Evolutionary conservation across 2,797 vertebrate genomes (phyloP).

Genomic region (Microctenopoma stevenorrisi): DNA sequence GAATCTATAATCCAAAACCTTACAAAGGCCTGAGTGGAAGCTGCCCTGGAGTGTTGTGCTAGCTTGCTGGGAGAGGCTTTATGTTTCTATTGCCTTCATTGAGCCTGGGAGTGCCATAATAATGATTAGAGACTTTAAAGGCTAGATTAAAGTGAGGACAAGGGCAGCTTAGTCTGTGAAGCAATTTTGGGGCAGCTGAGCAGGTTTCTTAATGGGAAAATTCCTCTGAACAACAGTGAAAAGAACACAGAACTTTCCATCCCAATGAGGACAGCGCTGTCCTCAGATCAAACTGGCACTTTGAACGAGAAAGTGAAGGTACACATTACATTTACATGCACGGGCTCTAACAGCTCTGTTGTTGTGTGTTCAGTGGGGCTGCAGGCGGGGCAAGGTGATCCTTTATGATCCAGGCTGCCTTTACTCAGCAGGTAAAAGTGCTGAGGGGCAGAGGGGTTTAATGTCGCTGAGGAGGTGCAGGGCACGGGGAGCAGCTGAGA

Average conservation of each 20-base stretch:
- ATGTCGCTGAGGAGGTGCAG: conserved; percentile 30
- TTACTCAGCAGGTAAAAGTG: conserved; percentile 71
- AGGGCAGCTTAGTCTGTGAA: conserved; percentile 76
- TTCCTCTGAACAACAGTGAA: conserved; percentile 64
- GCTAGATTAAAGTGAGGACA: conserved; percentile 76
- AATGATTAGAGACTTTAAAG: conserved; percentile 80
- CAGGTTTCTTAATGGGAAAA: conserved; percentile 77
- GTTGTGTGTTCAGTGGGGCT: conserved; percentile 50
- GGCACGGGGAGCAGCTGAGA: conserved; percentile 34
- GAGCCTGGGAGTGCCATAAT: conserved; percentile 74
- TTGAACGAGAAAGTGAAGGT: conserved; percentile 42
- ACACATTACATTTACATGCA: conserved; percentile 38
- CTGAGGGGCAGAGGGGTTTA: conserved; percentile 58
- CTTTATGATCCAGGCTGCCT: conserved; percentile 52
- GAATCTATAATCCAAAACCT: conserved; percentile 77
- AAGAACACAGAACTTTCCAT: conserved; percentile 44
- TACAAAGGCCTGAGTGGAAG: conserved; percentile 70
- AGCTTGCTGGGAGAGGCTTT: conserved; percentile 76
- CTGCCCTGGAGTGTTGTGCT: conserved; percentile 76
- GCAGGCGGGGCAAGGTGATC: conserved; percentile 74
- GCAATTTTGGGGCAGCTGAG: conserved; percentile 73
- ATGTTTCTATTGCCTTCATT: conserved; percentile 76
- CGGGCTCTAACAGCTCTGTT: conserved; percentile 26
- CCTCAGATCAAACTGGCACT: conserved; percentile 51
- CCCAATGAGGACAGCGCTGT: conserved; percentile 20